Conservation (phyloP, 2,113 vertebrate species). For the Microtus ochrogaster region DNA sequence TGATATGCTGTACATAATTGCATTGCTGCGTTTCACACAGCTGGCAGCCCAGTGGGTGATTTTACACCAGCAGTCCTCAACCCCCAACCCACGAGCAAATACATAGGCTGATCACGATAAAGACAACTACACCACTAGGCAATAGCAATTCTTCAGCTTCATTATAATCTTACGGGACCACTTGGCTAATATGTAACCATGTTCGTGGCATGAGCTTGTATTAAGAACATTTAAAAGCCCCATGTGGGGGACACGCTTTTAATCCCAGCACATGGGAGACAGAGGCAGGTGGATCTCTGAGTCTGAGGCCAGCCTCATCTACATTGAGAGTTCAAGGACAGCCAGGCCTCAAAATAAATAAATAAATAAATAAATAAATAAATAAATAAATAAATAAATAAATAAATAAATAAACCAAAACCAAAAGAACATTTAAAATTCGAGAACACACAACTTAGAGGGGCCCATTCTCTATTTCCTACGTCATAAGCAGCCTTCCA, state of each 20-base stretch:
- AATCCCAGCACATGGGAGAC: not conserved
- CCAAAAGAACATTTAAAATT: not conserved
- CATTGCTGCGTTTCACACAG: not conserved
- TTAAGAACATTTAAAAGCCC: not conserved
- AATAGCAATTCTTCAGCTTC: not conserved
- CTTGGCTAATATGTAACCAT: not conserved
- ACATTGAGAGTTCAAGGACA: not conserved
- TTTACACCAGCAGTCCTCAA: not conserved
- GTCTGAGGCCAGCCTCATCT: not conserved
- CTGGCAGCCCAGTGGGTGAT: not conserved
- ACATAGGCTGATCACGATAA: no score
- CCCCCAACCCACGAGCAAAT: not conserved
- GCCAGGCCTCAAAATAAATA: not conserved
- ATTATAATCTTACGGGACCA: not conserved
- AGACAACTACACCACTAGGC: not conserved
- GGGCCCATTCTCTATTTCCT: slow-evolving; percentile 11
- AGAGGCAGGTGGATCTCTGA: not conserved
- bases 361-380: not conserved
- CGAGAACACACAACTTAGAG: not conserved
- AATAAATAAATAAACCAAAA: not conserved
- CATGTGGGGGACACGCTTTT: not conserved
- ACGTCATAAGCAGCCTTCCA: not conserved
- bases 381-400: no score
- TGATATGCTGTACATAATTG: no score
- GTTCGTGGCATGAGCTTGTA: not conserved